Percentiles rank a stretch among this genome's conserved stretches.
Conservation (phyloP, 2,797 vertebrate genomes). For the Gila robusta region DNA sequence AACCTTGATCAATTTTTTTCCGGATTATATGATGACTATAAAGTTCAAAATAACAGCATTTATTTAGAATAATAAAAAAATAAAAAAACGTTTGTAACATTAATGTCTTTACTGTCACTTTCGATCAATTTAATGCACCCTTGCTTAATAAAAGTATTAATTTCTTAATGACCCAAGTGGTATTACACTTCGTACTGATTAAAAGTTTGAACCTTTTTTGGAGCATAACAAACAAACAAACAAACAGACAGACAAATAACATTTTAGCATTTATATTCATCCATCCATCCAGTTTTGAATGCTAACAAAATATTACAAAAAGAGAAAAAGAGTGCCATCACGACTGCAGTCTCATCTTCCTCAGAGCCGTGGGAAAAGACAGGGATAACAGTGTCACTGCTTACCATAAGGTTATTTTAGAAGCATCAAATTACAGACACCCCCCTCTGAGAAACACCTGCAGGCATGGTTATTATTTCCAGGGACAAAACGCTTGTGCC, state of each 20-base stretch:
- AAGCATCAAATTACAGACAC: slow-evolving; percentile 47
- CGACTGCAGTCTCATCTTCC: slow-evolving; percentile 10
- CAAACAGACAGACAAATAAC: background rate
- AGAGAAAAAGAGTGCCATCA: background rate
- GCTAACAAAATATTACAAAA: background rate
- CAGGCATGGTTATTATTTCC: slow-evolving; percentile 68
- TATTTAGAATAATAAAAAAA: background rate
- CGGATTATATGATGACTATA: background rate
- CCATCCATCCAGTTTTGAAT: background rate
- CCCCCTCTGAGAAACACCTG: slow-evolving; percentile 68
- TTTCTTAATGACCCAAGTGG: background rate
- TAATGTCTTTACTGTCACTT: background rate
- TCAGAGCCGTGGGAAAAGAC: slow-evolving; percentile 41
- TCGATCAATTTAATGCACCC: background rate
- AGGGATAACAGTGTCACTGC: slow-evolving; percentile 62
- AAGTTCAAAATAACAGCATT: background rate
- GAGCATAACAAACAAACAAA: background rate
- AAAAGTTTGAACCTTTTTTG: background rate
- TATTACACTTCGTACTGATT: background rate
- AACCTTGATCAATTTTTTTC: background rate
- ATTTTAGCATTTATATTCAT: background rate
- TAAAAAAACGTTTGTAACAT: background rate
- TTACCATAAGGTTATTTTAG: slow-evolving; percentile 41
- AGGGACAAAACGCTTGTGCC: slow-evolving; percentile 60
- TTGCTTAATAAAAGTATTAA: too few relatives aligned